Base-by-base conservation (phyloP, 2,113 vertebrate genomes). In the Blennius ocellaris region DNA sequence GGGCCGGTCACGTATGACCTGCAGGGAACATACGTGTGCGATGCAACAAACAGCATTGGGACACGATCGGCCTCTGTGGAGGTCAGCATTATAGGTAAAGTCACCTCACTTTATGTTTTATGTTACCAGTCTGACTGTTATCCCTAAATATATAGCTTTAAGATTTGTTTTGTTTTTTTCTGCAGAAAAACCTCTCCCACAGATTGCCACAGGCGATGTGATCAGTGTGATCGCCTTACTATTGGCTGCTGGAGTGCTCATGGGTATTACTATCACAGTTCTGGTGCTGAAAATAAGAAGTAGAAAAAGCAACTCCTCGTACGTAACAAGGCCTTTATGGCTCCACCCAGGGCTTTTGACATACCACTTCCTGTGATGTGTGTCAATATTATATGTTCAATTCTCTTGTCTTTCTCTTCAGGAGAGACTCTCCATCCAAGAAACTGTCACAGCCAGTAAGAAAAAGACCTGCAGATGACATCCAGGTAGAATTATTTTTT, bases 31-130 rank as follows among this genome's bases (percentile, higher is more conserved):
- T 99, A 99, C 0, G 72, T 96, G 84, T 99, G 98, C 12, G 95
- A 99, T 41, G 97, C 97, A 50, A 97, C 96, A 69, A 99, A 99
- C 49, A 93, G 95, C 84, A 96, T 99, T 0, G 97, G 98, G 9
- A 98, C 96, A 0, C 93, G 95, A 11, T 97, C 96, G 0, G 96
- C 92, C 73, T 92, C 95, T 61, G 95, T 98, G 87, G 97, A 97
- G 40, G 94, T 99, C 91, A 97, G 96, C 84, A 90, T 99, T 65
- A 96, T 96, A 94, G 98, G 98, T 99, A 95, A 1, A 89, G 92
- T 63, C 30, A 39, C 53, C 49, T 47, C 12, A 30, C 21, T 30
- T 30, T 30, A 30, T 30, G 21, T 2, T 30, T 30, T 30, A 30
- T 30, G 21, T 30, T 30, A 2, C 21, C 21, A 30, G 21, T 30